A percentile compares a stretch with the other conserved stretches of the same genome.
Evolutionary conservation across 2,797 vertebrate genomes (phyloP).

Genomic region (Tangara arthus): DNA sequence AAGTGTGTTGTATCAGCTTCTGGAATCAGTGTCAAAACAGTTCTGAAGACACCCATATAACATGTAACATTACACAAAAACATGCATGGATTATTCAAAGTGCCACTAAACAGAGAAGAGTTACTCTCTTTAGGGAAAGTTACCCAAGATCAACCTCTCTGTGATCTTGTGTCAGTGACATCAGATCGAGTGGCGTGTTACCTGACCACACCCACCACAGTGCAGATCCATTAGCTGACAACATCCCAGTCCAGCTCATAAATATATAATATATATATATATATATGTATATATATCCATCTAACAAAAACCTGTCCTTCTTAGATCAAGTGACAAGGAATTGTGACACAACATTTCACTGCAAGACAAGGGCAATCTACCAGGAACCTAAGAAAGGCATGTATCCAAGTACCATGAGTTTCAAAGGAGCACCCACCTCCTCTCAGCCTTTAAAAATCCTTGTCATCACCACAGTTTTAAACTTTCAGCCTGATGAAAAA

Average conservation of each 20-base stretch:
- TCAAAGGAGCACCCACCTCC: neutral
- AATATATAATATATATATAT: no score
- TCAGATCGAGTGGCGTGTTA: neutral
- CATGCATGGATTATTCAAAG: neutral
- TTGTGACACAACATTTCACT: neutral
- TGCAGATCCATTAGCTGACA: neutral
- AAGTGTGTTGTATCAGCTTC: neutral
- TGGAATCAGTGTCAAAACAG: neutral
- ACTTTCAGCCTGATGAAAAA: neutral
- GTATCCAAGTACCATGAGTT: neutral
- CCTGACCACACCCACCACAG: neutral
- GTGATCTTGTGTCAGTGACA: neutral
- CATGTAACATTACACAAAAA: neutral
- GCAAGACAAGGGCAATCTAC: neutral
- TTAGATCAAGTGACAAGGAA: neutral
- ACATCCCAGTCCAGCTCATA: neutral
- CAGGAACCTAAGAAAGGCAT: neutral
- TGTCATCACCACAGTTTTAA: neutral
- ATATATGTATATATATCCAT: neutral
- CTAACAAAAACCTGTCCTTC: neutral
- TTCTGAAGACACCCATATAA: neutral
- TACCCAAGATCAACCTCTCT: neutral
- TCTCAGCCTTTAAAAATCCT: neutral
- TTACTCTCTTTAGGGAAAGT: neutral
- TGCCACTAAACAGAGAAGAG: neutral